Conservation (phyloP, 2,888 invertebrate species). For the Neoaliturus tenellus region DNA sequence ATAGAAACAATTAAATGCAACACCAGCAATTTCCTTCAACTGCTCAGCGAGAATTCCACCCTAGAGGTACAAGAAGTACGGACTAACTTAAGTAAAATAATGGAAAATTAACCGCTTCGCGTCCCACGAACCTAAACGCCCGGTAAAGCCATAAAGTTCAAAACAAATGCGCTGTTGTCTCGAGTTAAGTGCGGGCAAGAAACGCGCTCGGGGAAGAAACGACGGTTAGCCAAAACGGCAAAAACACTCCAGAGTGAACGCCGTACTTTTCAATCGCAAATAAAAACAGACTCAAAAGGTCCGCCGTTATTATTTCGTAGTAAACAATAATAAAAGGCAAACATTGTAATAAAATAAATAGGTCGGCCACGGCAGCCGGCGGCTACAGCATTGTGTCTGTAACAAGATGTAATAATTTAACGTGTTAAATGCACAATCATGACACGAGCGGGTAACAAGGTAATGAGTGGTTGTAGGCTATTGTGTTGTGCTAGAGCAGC, state of each 20-base stretch:
- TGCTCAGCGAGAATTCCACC: conserved; percentile 15
- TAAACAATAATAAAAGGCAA: conserved; percentile 53
- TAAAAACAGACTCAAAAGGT: conserved; percentile 52
- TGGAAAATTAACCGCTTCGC: conserved; percentile 42
- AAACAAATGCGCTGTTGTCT: conserved; percentile 49
- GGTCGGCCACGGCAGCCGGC: neutral
- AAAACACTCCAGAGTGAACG: conserved; percentile 38
- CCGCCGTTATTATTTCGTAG: conserved; percentile 52
- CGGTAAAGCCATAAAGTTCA: conserved; percentile 42
- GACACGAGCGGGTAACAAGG: conserved; percentile 48
- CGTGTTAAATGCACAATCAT: conserved; percentile 53
- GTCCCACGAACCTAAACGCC: conserved; percentile 3
- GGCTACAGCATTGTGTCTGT: conserved; percentile 42
- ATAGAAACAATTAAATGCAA: neutral
- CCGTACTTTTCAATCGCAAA: conserved; percentile 45
- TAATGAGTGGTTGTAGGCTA: conserved; percentile 36
- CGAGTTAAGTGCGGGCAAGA: conserved; percentile 41
- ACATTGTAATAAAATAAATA: conserved; percentile 53
- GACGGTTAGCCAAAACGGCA: conserved; percentile 49
- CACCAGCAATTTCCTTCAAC: neutral
- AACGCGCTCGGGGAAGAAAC: conserved; percentile 32
- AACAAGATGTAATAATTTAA: conserved; percentile 49
- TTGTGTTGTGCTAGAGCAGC: conserved; percentile 18
- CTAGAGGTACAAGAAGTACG: conserved; percentile 7
- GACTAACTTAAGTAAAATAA: conserved; percentile 51